phyloP scores from a whole-genome alignment of 2,797 vertebrate species.

The Argya squamiceps region DNA sequence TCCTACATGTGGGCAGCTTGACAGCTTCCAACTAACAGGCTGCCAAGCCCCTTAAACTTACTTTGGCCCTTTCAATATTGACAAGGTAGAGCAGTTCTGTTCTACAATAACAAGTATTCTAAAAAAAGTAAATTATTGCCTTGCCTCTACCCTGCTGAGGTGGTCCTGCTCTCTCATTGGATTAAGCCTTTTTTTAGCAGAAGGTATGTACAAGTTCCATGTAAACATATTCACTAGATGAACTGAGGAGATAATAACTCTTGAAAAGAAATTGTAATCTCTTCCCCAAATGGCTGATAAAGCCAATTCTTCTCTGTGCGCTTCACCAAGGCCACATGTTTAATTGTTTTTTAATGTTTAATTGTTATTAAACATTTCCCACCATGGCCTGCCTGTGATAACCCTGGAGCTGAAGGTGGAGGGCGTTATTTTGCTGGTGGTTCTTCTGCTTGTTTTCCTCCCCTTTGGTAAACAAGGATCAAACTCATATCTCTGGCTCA shows the following conservation, averaged over 20 bases:
- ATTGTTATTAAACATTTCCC: not conserved
- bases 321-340: not conserved
- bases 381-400: not conserved
- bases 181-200: not conserved
- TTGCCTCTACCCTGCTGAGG: not conserved
- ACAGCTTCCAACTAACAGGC: not conserved
- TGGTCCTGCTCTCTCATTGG: not conserved
- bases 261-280: not conserved
- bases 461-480: not conserved
- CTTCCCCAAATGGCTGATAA: not conserved
- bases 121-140: not conserved
- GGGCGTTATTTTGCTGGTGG: rapidly evolving
- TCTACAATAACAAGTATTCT: not conserved
- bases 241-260: not conserved
- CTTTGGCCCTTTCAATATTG: not conserved
- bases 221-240: not conserved
- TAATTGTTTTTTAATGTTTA: not conserved
- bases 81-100: not conserved
- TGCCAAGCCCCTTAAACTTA: not conserved
- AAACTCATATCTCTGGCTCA: not conserved
- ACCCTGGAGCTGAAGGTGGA: rapidly evolving
- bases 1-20: not conserved
- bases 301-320: not conserved
- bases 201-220: rapidly evolving
- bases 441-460: not conserved